Percentiles rank a stretch among this genome's conserved stretches.
phyloP scores from a whole-genome alignment of 1,140 invertebrate species.

The Zaprionus capensis region DNA sequence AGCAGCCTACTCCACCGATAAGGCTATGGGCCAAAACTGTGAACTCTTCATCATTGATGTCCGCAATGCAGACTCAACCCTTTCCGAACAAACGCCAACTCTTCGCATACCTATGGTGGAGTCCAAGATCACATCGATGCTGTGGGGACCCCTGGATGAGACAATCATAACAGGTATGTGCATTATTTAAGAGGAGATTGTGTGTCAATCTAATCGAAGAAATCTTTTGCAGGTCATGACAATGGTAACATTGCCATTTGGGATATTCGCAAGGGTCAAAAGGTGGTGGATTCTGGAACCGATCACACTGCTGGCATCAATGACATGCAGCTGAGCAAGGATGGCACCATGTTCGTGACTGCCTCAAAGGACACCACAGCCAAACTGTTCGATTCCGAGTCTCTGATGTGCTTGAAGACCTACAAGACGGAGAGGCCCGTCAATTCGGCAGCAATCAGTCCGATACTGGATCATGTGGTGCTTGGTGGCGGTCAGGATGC shows the following conservation, averaged over 20 bases:
- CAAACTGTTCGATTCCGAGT: slow-evolving; percentile 95
- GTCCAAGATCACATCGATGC: slow-evolving; percentile 95
- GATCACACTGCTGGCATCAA: slow-evolving; percentile 95
- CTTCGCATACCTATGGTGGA: slow-evolving; percentile 87
- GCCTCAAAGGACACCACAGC: slow-evolving; percentile 97
- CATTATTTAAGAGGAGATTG: background rate
- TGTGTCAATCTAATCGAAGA: background rate
- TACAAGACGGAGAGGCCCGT: slow-evolving; percentile 98
- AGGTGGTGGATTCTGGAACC: slow-evolving; percentile 89
- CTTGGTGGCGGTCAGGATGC: slow-evolving; percentile 99
- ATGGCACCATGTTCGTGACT: slow-evolving; percentile 98
- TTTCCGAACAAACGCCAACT: slow-evolving; percentile 86
- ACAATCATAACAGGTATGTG: slow-evolving; percentile 91
- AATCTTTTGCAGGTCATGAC: slow-evolving; percentile 89
- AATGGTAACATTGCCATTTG: slow-evolving; percentile 95
- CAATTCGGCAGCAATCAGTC: slow-evolving; percentile 98
- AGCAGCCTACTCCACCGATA: slow-evolving; percentile 96
- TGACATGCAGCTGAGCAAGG: slow-evolving; percentile 97
- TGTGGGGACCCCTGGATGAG: slow-evolving; percentile 97
- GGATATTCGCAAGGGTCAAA: slow-evolving; percentile 95
- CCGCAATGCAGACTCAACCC: slow-evolving; percentile 88
- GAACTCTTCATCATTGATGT: slow-evolving; percentile 95
- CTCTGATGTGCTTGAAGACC: slow-evolving; percentile 94
- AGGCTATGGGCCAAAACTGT: slow-evolving; percentile 94
- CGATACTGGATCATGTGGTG: slow-evolving; percentile 96